Evolutionary conservation across 2,797 vertebrate species (phyloP).

Genomic region (Selene dorsalis): DNA sequence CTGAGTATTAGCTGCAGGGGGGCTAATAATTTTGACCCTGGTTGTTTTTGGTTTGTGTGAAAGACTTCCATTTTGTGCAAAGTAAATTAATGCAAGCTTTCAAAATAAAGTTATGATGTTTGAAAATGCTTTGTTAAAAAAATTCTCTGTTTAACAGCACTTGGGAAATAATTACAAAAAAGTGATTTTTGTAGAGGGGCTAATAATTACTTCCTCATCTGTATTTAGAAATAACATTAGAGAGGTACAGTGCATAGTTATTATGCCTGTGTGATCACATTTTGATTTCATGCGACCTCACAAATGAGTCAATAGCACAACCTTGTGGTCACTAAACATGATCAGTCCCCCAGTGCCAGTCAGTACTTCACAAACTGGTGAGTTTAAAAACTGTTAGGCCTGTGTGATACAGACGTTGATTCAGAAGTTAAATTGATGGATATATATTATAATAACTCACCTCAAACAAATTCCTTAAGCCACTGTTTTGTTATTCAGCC

Average conservation of each 20-base stretch:
- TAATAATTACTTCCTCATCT: too few relatives aligned
- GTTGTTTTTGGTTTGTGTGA: too few relatives aligned
- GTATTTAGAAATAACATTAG: background rate
- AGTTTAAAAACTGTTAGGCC: background rate
- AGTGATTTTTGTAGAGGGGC: too few relatives aligned
- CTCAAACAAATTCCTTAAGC: background rate
- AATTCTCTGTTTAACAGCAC: too few relatives aligned
- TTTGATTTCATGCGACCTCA: background rate
- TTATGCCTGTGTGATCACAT: background rate
- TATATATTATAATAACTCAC: background rate
- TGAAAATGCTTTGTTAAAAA: too few relatives aligned
- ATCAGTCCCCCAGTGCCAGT: background rate
- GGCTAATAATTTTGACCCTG: too few relatives aligned
- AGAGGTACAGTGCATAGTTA: background rate
- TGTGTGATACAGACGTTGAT: background rate
- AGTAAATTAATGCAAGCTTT: too few relatives aligned
- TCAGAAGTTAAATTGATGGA: background rate
- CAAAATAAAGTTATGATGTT: too few relatives aligned
- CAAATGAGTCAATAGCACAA: conserved; percentile 62
- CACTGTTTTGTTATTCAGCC: background rate
- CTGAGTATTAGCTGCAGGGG: too few relatives aligned
- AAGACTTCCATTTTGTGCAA: too few relatives aligned
- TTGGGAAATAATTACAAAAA: too few relatives aligned
- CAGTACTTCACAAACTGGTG: background rate
- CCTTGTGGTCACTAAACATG: conserved; percentile 58